A percentile compares a stretch with the other conserved stretches of the same genome.
Evolutionary conservation across 2,797 vertebrate species (phyloP).

Genomic region (Chanos chanos): DNA sequence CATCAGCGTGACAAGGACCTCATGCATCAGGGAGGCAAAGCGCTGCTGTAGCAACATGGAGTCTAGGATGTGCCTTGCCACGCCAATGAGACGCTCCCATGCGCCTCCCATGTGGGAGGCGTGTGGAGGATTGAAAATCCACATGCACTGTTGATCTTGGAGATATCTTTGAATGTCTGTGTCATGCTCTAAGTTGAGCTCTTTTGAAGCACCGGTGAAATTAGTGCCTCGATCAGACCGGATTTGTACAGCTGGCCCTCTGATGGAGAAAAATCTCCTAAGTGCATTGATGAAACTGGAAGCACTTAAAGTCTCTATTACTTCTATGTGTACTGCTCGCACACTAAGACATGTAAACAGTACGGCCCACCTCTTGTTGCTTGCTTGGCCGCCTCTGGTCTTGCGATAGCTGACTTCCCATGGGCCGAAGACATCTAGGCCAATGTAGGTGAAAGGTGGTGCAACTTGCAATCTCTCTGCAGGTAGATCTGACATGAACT

Average conservation of each 20-base stretch:
- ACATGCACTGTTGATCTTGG: background rate
- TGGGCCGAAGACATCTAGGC: no score
- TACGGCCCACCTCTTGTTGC: background rate
- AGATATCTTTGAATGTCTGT: slow-evolving; percentile 1
- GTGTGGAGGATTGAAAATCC: slow-evolving; percentile 15
- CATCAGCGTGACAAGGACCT: slow-evolving; percentile 10
- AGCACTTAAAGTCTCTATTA: slow-evolving; percentile 8
- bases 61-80: background rate
- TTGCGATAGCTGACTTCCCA: no score
- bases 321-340: slow-evolving; percentile 22
- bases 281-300: slow-evolving; percentile 21
- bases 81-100: slow-evolving; percentile 13
- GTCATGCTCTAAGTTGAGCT: background rate
- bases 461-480: no score
- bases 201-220: background rate
- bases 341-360: slow-evolving; percentile 23
- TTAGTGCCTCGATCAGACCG: slow-evolving; percentile 17
- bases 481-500: no score
- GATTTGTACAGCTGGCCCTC: slow-evolving; percentile 4
- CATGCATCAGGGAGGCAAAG: no score
- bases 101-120: slow-evolving; percentile 7
- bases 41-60: no score
- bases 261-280: background rate
- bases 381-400: no score
- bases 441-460: no score